Percentiles rank a stretch among this genome's conserved stretches.
These are phyloP conservation scores for Aptenodytes forsteri DNA, from an alignment of 2,113 vertebrate genomes.

Conservation along the genomic window DNA sequence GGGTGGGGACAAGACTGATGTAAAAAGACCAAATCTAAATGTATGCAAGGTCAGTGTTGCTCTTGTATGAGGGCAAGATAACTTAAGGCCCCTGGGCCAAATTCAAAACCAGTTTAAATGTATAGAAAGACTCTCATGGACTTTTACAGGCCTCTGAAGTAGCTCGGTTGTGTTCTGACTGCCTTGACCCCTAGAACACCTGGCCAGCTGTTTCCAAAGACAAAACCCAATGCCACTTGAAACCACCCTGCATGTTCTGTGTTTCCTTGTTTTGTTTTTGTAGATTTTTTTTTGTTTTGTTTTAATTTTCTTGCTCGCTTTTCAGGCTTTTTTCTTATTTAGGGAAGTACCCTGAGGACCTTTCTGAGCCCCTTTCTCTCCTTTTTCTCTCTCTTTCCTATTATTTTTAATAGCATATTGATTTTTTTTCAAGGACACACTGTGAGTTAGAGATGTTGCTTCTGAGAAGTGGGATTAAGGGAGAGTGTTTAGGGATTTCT, in stretches of 20 bases:
- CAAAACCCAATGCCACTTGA: background rate
- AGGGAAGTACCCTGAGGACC: conserved; percentile 15
- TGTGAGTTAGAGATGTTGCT: background rate
- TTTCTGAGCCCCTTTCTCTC: background rate
- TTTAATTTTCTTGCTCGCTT: conserved; percentile 1
- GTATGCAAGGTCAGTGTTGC: background rate
- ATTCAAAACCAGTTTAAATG: background rate
- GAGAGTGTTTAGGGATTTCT: background rate
- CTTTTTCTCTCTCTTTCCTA: background rate
- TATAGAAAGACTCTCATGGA: background rate
- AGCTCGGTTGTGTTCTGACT: background rate
- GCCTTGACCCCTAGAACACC: background rate
- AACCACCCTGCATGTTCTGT: background rate
- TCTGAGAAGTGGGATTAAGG: background rate
- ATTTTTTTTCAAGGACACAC: background rate
- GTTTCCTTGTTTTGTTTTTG: background rate
- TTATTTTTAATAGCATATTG: conserved; percentile 18
- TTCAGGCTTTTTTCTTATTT: conserved; percentile 50
- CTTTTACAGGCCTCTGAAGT: background rate
- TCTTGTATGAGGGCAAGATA: background rate
- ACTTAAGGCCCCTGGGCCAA: background rate
- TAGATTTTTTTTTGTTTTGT: background rate
- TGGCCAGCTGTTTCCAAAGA: background rate
- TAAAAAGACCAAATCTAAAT: background rate
- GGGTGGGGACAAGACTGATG: background rate